Evolutionary conservation across 2,888 invertebrate species (phyloP), one percentile per base, ranked within the genome.

Genomic region (Drosophila meridiana): DNA sequence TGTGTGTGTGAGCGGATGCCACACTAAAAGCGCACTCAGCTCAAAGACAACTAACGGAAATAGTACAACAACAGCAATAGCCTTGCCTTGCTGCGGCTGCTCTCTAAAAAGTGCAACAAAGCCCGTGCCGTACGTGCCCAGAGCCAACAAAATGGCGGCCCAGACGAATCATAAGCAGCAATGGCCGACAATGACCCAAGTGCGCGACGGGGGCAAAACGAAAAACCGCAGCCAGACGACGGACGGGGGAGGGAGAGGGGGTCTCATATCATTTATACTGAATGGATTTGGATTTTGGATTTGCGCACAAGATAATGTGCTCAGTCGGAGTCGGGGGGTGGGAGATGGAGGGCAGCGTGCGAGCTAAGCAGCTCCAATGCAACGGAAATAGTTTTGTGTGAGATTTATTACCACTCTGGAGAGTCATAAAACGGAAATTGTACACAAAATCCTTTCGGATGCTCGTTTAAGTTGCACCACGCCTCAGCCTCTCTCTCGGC

Each of bases 371-470:
- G 83, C 87, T 87, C 82, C 89, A 92, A 91, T 91, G 90, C 91
- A 91, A 87, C 91, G 93, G 92, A 92, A 92, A 92, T 92, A 92
- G 92, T 92, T 92, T 92, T 90, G 91, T 90, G 92, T 87, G 91
- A 92, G 92, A 92, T 92, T 92, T 92, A 92, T 92, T 92, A 91
- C 92, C 92, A 90, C 92, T 92, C 93, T 91, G 89, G 92, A 92
- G 92, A 92, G 92, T 92, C 91, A 92, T 92, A 92, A 92, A 91
- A 92, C 92, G 92, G 92, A 92, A 92, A 92, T 92, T 92, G 92
- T 92, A 91, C 89, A 92, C 92, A 92, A 92, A 91, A 91, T 92
- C 92, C 91, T 83, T 87, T 91, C 85, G 89, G 87, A 89, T 87
- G 90, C 89, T 87, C 87, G 87, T 90, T 87, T 89, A 90, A 89